Base-by-base conservation (phyloP, 1,140 invertebrate species). In the Drosophila gunungcola region DNA sequence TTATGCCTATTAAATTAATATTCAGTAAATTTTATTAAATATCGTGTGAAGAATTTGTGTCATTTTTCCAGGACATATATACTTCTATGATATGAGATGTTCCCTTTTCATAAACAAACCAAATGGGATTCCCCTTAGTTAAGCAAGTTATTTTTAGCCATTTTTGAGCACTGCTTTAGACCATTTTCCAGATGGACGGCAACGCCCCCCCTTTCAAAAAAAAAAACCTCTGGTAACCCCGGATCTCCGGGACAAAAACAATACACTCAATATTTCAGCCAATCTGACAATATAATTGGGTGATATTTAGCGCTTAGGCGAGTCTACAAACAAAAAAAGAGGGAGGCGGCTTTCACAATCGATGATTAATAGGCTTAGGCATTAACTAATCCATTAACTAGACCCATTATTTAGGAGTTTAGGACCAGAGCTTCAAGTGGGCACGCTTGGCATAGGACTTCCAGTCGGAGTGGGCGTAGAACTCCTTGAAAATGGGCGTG, bases 401-500 rank as follows among this genome's bases (percentile, higher is more conserved):
- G 27, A 27, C 12, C 12, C 7, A 52, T 52, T 21, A 21, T 21
- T 21, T 21, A 21, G 16, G 16, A 21, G 16, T 21, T 43, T 95
- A 95, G 46, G 93, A 93, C 84, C 93, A 93, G 55, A 94, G 80
- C 70, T 93, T 93, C 21, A 95, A 82, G 77, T 94, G 79, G 11
- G 93, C 93, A 62, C 94, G 93, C 64, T 93, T 93, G 54, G 84
- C 92, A 85, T 93, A 93, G 2, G 94, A 93, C 42, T 92, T 93
- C 49, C 93, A 92, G 49, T 93, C 92, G 41, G 93, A 78, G 90
- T 96, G 96, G 38, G 93, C 95, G 78, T 95, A 96, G 91, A 95
- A 97, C 91, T 97, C 97, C 62, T 94, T 92, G 78, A 94, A 93
- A 42, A 92, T 92, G 9, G 95, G 95, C 64, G 94, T 93, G 7